Percentiles rank a stretch among this genome's conserved stretches.
Conservation (phyloP, 2,113 vertebrate species). For the Rhabdornis inornatus region DNA sequence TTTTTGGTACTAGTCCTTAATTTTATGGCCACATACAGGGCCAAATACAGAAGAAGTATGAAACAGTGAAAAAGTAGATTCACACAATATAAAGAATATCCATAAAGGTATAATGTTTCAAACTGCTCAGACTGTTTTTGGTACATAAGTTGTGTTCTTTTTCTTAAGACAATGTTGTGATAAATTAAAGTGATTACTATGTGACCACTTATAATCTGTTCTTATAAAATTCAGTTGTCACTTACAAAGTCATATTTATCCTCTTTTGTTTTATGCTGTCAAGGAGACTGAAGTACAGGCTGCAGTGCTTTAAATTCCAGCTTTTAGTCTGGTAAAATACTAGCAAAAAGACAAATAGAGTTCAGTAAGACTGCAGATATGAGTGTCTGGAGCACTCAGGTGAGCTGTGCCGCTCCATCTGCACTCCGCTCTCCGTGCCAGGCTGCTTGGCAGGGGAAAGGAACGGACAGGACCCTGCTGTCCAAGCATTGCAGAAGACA, state of each 20-base stretch:
- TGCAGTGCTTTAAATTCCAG: slow-evolving; percentile 1
- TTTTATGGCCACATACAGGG: not conserved
- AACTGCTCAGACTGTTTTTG: not conserved
- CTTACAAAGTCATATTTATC: not conserved
- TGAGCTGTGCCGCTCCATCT: slow-evolving; percentile 51
- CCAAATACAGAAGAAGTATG: not conserved
- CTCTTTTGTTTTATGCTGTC: not conserved
- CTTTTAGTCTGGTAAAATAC: not conserved
- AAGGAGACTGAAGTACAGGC: not conserved
- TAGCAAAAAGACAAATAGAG: slow-evolving; percentile 2
- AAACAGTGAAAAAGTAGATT: not conserved
- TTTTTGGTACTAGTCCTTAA: not conserved
- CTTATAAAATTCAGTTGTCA: not conserved
- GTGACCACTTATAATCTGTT: not conserved
- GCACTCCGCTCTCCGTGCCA: slow-evolving; percentile 42
- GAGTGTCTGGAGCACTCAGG: slow-evolving; percentile 12
- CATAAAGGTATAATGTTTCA: not conserved
- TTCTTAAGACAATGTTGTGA: not conserved
- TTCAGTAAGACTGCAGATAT: slow-evolving; percentile 14
- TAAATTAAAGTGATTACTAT: not conserved
- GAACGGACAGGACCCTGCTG: slow-evolving; percentile 51
- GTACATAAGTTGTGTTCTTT: not conserved
- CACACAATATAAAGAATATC: not conserved
- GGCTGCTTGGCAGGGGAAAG: slow-evolving; percentile 37
- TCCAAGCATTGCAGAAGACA: slow-evolving; percentile 59